Percentiles rank a stretch among this genome's conserved stretches.
Evolutionary conservation across 2,888 invertebrate genomes (phyloP).

Genomic region (Melieria omissa): DNA sequence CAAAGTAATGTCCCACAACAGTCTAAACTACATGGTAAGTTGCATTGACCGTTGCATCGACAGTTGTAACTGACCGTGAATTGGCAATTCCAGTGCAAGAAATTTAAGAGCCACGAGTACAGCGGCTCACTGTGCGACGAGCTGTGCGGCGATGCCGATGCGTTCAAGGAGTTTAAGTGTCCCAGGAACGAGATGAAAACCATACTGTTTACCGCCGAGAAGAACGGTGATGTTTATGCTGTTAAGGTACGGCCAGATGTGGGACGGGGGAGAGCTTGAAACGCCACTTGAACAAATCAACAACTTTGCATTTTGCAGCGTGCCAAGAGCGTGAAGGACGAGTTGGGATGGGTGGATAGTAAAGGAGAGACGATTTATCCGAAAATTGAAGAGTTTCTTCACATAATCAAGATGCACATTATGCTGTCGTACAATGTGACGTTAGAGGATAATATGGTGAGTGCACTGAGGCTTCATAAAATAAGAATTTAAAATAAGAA

Average conservation of each 20-base stretch:
- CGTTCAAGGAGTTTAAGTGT: constrained; percentile 63
- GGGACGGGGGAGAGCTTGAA: background rate
- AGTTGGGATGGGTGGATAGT: constrained; percentile 61
- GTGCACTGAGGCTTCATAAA: constrained; percentile 14
- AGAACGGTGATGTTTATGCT: constrained; percentile 62
- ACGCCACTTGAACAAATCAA: background rate
- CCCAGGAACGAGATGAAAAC: constrained; percentile 61
- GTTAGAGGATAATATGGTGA: constrained; percentile 63
- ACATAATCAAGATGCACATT: constrained; percentile 64
- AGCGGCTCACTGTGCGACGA: constrained; percentile 64
- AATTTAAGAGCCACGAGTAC: constrained; percentile 58
- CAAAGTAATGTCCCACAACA: constrained; percentile 61
- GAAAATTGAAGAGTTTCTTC: constrained; percentile 61
- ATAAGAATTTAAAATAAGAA: no score
- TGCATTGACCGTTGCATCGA: no score
- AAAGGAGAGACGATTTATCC: constrained; percentile 59
- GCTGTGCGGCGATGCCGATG: constrained; percentile 54
- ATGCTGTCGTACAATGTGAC: constrained; percentile 63
- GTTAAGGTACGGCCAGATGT: constrained; percentile 57
- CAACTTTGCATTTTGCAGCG: constrained; percentile 44
- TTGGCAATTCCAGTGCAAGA: constrained; percentile 53
- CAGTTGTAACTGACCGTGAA: constrained; percentile 27
- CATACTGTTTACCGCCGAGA: constrained; percentile 62
- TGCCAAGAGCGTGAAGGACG: constrained; percentile 58
- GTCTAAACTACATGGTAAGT: constrained; percentile 61